Evolutionary conservation across 2,113 vertebrate species (phyloP).

Genomic region (Mesembrinibis cayennensis): DNA sequence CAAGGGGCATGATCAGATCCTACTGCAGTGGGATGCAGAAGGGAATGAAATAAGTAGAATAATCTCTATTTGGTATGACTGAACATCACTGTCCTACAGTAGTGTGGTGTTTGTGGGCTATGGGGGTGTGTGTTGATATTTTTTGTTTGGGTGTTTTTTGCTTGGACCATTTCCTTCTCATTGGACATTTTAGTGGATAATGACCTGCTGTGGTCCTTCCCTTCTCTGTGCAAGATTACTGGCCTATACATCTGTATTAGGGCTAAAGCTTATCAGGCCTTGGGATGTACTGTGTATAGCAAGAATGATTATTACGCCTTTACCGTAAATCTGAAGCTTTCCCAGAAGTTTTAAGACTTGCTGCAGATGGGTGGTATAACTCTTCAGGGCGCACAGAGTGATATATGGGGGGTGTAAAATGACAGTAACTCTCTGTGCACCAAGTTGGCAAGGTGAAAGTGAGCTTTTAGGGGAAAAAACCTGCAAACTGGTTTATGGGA

Average conservation of each 20-base stretch:
- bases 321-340: not conserved
- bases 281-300: accelerated
- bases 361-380: not conserved
- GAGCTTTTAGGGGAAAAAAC: not conserved
- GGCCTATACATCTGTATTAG: not conserved
- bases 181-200: not conserved
- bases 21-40: not conserved
- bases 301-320: not conserved
- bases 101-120: not conserved
- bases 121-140: too few species aligned
- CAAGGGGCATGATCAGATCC: not conserved
- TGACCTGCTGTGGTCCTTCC: not conserved
- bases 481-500: not conserved
- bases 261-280: not conserved
- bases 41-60: not conserved
- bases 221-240: not conserved
- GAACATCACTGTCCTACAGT: not conserved
- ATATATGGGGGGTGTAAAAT: not conserved
- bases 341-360: not conserved
- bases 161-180: not conserved
- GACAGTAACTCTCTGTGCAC: not conserved
- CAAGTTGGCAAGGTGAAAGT: not conserved
- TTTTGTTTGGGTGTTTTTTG: not conserved
- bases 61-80: not conserved
- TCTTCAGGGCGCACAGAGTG: not conserved